phyloP scores from a whole-genome alignment of 2,888 invertebrate genomes.

The Gibbula magus region DNA sequence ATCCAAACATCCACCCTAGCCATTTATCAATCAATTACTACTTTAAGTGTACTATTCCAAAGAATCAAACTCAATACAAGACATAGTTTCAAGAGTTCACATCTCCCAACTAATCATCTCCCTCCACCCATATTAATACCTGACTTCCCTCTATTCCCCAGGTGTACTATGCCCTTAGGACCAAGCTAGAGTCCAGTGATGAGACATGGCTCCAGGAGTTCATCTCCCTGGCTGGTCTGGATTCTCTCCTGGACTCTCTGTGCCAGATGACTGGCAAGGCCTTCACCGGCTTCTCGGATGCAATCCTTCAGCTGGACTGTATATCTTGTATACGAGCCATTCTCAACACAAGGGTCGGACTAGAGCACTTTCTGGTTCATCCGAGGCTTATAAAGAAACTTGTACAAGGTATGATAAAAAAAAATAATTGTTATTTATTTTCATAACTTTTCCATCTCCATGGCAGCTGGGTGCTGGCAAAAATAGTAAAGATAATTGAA shows the following conservation, averaged over 20 bases:
- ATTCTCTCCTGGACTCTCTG: constrained; percentile 75
- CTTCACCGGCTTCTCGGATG: constrained; percentile 73
- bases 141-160: not conserved
- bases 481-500: too few species aligned
- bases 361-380: constrained; percentile 74
- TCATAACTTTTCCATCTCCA: too few species aligned
- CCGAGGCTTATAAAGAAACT: constrained; percentile 73
- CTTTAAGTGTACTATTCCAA: too few species aligned
- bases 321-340: constrained; percentile 75
- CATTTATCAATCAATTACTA: too few species aligned
- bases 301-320: constrained; percentile 76
- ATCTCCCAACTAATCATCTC: too few species aligned
- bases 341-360: constrained; percentile 75
- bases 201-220: constrained; percentile 76
- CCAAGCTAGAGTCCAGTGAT: constrained; percentile 60
- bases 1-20: too few species aligned
- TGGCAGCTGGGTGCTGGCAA: too few species aligned
- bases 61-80: too few species aligned
- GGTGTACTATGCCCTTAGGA: constrained; percentile 64
- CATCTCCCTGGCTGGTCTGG: constrained; percentile 75
- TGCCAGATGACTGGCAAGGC: constrained; percentile 68
- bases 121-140: too few species aligned
- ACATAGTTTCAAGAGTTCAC: too few species aligned
- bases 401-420: constrained; percentile 70
- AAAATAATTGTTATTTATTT: not conserved